Conservation (phyloP, 2,797 vertebrate genomes). For the Orientallactaga sibirica region DNA sequence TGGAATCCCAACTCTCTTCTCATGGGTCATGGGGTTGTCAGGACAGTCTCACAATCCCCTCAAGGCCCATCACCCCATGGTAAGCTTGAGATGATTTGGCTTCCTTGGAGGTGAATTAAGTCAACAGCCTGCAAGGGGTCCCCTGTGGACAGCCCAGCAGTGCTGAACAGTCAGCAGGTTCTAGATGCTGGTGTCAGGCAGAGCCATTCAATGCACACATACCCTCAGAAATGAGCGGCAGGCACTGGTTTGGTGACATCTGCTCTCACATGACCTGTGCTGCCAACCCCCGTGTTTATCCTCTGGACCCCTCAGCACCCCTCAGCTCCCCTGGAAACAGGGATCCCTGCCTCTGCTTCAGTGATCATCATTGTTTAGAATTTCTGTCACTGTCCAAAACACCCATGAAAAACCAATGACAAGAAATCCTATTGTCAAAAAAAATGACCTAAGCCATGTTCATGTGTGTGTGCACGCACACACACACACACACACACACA, state of each 20-base stretch:
- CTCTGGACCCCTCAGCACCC: neutral
- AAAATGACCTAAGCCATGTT: no score
- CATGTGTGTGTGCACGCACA: no score
- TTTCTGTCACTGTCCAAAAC: accelerated
- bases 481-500: no score
- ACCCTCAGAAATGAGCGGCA: no score
- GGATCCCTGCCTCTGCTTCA: no score
- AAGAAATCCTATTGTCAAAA: neutral
- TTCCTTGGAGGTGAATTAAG: neutral
- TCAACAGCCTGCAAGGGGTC: neutral
- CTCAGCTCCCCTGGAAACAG: no score
- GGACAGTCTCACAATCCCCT: neutral
- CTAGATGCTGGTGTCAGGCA: neutral
- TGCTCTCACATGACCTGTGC: neutral
- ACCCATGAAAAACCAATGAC: neutral
- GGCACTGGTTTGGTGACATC: neutral
- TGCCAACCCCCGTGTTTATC: neutral
- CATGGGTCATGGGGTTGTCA: neutral
- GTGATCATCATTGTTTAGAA: accelerated
- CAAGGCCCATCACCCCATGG: neutral
- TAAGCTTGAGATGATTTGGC: neutral
- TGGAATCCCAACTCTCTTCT: neutral
- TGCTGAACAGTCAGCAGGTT: neutral
- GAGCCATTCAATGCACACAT: no score
- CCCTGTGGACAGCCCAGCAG: no score